Evolutionary conservation across 2,888 invertebrate species (phyloP), one percentile per base, ranked within the genome.

Genomic region (Stratiomys singularior): DNA sequence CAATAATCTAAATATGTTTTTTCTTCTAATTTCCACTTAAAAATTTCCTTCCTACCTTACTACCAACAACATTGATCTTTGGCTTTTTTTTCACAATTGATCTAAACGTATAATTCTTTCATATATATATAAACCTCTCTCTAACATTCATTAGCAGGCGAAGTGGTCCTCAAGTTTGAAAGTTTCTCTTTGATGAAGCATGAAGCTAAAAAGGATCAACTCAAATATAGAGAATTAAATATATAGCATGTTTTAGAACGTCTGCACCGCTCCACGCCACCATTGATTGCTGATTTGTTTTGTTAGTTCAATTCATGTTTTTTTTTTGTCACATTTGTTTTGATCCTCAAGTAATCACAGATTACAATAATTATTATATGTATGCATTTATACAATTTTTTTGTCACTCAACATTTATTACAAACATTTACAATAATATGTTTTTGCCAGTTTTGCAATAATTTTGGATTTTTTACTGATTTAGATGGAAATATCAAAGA

Each of bases 261-360:
- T n/a, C 60, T 74, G 60, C 37, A 58, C n/a, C 60, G 74, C 74
- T 74, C 74, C 74, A 58, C 74, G 74, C 56, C 37, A 74, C 74
- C 74, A 74, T 74, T 60, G 37, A 37, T 74, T 58, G n/a, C 74
- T 58, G 37, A 37, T 15, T 58, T 37, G 25, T 47, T 9, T 47
- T n/a, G 3, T 15, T 47, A 69, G 27, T n/a, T 30, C 15, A n/a
- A n/a, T n/a, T n/a, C n/a, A n/a, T 52, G 52, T 18, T 9, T 52
- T 37, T 3, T 3, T 5, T 37, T 37, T 37, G 5, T 37, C 9
- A 5, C 37, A 4, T 63, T 63, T 18, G 13, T 25, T 25, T 27
- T 69, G 44, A 18, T 23, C 63, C 63, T 56, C 15, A 67, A 56
- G 77, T 77, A 77, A 77, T 77, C 77, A 77, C 77, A 77, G 77